These are phyloP conservation scores for Onchidella celtica DNA, from an alignment of 2,888 invertebrate genomes.

Conservation along the genomic window DNA sequence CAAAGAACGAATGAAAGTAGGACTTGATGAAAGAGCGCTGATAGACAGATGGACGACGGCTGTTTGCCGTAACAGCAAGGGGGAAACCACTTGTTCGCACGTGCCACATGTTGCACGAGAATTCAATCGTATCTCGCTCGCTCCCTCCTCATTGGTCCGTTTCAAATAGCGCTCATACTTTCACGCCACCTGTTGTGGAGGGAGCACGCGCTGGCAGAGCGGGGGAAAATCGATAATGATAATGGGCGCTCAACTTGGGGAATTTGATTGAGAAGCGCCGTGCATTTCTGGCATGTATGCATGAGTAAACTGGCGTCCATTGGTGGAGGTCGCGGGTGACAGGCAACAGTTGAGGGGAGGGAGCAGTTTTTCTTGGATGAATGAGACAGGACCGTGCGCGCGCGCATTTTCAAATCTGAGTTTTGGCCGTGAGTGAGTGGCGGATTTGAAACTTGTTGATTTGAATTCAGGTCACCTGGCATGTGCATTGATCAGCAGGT, in stretches of 20 bases:
- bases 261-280: neutral
- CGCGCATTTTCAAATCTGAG: neutral
- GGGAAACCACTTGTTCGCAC: constrained; percentile 31
- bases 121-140: constrained; percentile 30
- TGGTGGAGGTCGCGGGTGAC: neutral
- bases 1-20: too few relatives aligned
- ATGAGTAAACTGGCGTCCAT: too few relatives aligned
- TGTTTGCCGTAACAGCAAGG: neutral
- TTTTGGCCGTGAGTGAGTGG: too few relatives aligned
- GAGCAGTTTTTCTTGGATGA: neutral
- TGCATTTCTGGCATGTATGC: neutral
- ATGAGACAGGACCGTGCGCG: neutral
- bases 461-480: too few relatives aligned
- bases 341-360: neutral
- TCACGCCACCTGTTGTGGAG: constrained; percentile 27
- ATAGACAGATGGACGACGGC: neutral
- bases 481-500: too few relatives aligned
- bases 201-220: neutral
- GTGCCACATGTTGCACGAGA: constrained; percentile 12
- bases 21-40: too few relatives aligned
- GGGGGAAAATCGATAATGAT: neutral
- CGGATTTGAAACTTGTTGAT: too few relatives aligned
- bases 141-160: constrained; percentile 12
- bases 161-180: neutral
- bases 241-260: too few relatives aligned